These are phyloP conservation scores for Gnathonemus longibarbis DNA, from an alignment of 2,113 vertebrate genomes.

Conservation along the genomic window DNA sequence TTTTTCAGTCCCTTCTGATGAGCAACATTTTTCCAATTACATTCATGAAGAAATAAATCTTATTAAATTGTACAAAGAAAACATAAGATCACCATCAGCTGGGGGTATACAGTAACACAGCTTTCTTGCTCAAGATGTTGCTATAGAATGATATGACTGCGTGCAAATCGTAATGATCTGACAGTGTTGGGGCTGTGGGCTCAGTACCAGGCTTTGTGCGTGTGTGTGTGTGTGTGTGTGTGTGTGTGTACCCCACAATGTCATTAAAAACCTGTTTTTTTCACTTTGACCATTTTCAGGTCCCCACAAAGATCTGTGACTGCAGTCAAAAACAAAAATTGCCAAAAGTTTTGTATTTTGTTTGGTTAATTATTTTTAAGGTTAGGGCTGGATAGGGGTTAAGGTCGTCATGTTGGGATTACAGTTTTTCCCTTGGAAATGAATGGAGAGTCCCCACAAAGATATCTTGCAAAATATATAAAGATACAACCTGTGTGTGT, in stretches of 20 bases:
- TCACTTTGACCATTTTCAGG: not conserved
- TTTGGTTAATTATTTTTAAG: not conserved
- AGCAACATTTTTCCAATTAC: not conserved
- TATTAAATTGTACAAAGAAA: not conserved
- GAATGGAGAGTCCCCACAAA: not conserved
- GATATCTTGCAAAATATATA: not conserved
- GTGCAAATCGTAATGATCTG: not conserved
- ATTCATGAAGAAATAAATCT: not conserved
- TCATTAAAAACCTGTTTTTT: not conserved
- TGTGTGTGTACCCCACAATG: not conserved
- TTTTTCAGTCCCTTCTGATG: not conserved
- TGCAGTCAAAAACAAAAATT: not conserved
- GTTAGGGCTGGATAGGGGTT: not conserved
- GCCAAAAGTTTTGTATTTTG: not conserved
- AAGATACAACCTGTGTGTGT: not conserved
- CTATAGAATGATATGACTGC: not conserved
- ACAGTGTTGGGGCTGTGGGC: not conserved
- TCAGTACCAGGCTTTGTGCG: not conserved
- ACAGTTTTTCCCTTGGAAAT: not conserved
- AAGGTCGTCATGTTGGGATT: not conserved
- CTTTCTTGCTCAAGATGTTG: not conserved
- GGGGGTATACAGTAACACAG: not conserved
- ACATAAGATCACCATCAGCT: not conserved
- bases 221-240: not conserved
- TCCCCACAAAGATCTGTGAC: not conserved